Base-by-base conservation (phyloP, 1,140 invertebrate genomes). In the Belonocnema kinseyi region DNA sequence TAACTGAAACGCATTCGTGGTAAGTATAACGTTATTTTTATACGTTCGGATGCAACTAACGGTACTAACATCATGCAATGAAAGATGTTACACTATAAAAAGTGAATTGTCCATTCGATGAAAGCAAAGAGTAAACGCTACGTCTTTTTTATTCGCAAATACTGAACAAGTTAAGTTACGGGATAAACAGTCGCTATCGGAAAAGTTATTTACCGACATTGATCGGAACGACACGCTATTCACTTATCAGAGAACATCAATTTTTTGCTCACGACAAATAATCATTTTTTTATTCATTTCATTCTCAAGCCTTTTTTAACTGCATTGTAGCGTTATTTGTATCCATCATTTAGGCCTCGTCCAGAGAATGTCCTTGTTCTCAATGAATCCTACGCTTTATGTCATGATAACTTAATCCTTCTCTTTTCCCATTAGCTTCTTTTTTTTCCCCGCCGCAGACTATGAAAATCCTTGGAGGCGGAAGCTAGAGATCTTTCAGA, bases 21-120 rank as follows among this genome's bases (percentile, higher is more conserved):
- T 21, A 5, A 33, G 13, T 46, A 46, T 46, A 46, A 46, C 58
- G 26, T 33, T 61, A 40, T 1, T 14, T 66, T 46, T 66, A 40
- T 16, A 66, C 40, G 14, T n/a, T 66, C 33, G 14, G 61, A 7
- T n/a, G 40, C 61, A 40, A 40, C 12, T 33, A 40, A 40, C 33
- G 21, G 26, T 46, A n/a, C 21, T 66, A 66, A n/a, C n/a, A 46
- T 66, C 61, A 40, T 13, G 26, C 61, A 40, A 66, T 40, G 6
- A 33, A 66, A 66, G 19, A 46, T 66, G 26, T 66, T 66, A 2
- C 61, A 5, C n/a, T 66, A 21, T 66, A 66, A 40, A 66, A n/a
- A 66, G 14, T 46, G 14, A 33, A 66, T 66, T 66, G 61, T 66
- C 33, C 14, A 14, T 40, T 3, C 26, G 33, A 66, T 33, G 61